Evolutionary conservation across 2,113 vertebrate species (phyloP).

Genomic region (Fregetta grallaria): DNA sequence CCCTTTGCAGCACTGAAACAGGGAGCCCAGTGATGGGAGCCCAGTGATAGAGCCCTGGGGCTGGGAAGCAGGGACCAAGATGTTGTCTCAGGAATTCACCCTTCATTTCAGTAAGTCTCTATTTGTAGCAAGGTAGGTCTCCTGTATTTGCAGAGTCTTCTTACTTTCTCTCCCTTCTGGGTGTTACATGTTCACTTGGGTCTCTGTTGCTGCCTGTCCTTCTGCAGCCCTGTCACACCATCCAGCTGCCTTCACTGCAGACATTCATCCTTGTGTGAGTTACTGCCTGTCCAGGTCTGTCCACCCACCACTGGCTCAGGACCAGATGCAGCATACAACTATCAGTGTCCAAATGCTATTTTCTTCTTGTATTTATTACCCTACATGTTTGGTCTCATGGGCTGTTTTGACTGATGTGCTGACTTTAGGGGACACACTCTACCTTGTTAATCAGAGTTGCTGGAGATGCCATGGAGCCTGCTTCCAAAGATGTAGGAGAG

Average conservation of each 20-base stretch:
- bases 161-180: not conserved
- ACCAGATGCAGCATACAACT: not conserved
- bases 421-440: not conserved
- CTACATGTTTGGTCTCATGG: accelerated
- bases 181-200: accelerated
- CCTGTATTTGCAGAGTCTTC: not conserved
- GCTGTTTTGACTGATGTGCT: not conserved
- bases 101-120: not conserved
- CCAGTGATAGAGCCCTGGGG: not conserved
- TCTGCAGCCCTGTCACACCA: not conserved
- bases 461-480: not conserved
- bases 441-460: not conserved
- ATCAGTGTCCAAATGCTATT: not conserved
- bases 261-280: not conserved
- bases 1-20: not conserved
- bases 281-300: not conserved
- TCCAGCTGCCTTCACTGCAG: not conserved
- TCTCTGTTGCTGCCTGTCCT: not conserved
- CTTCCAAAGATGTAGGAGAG: not conserved
- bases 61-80: not conserved
- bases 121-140: not conserved
- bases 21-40: not conserved
- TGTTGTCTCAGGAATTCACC: not conserved
- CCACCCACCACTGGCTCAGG: not conserved
- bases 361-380: not conserved